Percentiles rank a stretch among this genome's conserved stretches.
These are phyloP conservation scores for Nyctalus aviator DNA, from an alignment of 2,797 vertebrate species.

Conservation along the genomic window DNA sequence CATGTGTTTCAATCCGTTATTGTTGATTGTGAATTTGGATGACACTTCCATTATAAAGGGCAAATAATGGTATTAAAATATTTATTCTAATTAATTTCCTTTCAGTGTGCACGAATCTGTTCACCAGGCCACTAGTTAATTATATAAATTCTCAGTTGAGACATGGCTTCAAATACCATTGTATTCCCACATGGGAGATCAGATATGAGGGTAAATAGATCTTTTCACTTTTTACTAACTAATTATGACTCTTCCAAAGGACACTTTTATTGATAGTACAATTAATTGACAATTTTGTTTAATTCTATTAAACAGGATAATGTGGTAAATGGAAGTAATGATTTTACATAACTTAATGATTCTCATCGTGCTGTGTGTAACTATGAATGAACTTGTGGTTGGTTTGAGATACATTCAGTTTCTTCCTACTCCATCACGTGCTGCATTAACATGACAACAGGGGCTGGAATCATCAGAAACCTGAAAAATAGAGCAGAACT, in stretches of 20 bases:
- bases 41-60: too few species aligned
- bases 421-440: neutral
- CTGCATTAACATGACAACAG: neutral
- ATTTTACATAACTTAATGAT: neutral
- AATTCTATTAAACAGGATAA: slow-evolving; percentile 2
- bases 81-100: too few species aligned
- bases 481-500: slow-evolving; percentile 15
- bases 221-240: slow-evolving; percentile 13
- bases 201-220: neutral
- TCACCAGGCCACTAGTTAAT: neutral
- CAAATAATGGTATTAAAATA: too few species aligned
- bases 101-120: too few species aligned
- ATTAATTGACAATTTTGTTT: slow-evolving; percentile 21
- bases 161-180: neutral
- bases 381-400: neutral
- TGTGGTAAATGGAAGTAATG: slow-evolving; percentile 12
- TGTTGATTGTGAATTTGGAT: too few species aligned
- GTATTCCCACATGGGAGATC: neutral
- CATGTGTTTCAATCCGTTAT: too few species aligned
- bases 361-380: neutral
- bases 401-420: neutral
- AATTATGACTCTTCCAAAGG: neutral
- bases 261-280: neutral
- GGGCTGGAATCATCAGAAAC: slow-evolving; percentile 5
- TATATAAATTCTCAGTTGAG: slow-evolving; percentile 2